phyloP scores from a whole-genome alignment of 2,113 vertebrate genomes.

The Platycercus adscitus region DNA sequence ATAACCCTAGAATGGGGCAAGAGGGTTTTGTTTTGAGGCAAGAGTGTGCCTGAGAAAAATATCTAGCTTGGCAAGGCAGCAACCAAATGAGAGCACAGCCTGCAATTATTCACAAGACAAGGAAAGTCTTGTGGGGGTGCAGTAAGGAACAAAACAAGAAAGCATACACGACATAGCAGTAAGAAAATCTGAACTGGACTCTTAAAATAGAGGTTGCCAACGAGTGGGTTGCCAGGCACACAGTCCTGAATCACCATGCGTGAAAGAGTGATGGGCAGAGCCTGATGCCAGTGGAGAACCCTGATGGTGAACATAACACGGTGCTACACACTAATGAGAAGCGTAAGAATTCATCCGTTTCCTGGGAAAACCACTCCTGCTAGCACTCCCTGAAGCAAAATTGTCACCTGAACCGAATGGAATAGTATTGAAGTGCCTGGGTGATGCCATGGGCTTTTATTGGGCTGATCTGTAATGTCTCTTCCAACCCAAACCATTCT shows the following conservation, averaged over 20 bases:
- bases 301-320: background rate
- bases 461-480: background rate
- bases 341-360: background rate
- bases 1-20: background rate
- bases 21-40: background rate
- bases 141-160: background rate
- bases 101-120: background rate
- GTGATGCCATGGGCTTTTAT: background rate
- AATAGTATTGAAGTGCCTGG: background rate
- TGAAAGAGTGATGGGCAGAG: background rate
- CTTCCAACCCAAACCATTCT: background rate
- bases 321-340: background rate
- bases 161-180: background rate
- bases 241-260: background rate
- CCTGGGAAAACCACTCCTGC: background rate
- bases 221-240: fast-evolving
- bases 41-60: background rate
- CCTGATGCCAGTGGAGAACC: background rate
- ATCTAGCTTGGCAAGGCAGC: background rate
- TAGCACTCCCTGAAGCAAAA: background rate
- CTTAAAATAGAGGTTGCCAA: background rate
- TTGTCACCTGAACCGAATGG: background rate
- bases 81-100: background rate
- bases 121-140: background rate
- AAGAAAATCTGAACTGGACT: background rate